Evolutionary conservation across 2,888 invertebrate species (phyloP), one percentile per base, ranked within the genome.

Genomic region (Oconnorella tubifera): DNA sequence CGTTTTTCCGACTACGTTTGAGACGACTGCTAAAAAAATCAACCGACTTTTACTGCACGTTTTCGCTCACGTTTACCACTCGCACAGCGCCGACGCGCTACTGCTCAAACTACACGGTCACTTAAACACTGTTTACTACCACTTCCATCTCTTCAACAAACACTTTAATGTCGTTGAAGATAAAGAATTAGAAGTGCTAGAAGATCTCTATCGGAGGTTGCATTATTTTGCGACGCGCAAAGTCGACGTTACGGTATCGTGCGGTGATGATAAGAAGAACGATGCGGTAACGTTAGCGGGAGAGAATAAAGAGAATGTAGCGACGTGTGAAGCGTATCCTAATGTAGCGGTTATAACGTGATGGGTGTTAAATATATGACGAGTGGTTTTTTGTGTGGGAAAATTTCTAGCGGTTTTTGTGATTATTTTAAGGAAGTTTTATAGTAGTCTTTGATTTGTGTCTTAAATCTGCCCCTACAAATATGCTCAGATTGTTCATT

Each of bases 61-160:
- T 84, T 88, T 97, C 87, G 95, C 95, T 84, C 97, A 98, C 87
- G 87, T 97, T 84, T 96, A 97, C 87, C 93, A 94, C 83, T 90
- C 92, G 85, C 97, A 98, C 88, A 96, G 95, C 87, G 89, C 91
- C 84, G 92, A 95, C 86, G 89, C 96, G 78, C 90, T 92, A 82
- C 87, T 92, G 83, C 88, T 97, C 33, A 62, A 91, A 76, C 87
- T 97, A 83, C 95, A 96, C 86, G 90, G 92, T 82, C 96, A 97
- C 85, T 89, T 97, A 84, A 96, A 97, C 87, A 90, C 93, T 85
- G 91, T 97, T 77, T 96, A 95, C 86, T 92, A 92, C 84, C 96
- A 97, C 86, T 89, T 97, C 84, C 92, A 92, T 79, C 90, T 88
- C 75, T 87, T 88, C 83, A 87, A 86, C 83, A 86, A 90, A 82